Evolutionary conservation across 2,797 vertebrate species (phyloP).

Genomic region (Poeciliopsis turneri): DNA sequence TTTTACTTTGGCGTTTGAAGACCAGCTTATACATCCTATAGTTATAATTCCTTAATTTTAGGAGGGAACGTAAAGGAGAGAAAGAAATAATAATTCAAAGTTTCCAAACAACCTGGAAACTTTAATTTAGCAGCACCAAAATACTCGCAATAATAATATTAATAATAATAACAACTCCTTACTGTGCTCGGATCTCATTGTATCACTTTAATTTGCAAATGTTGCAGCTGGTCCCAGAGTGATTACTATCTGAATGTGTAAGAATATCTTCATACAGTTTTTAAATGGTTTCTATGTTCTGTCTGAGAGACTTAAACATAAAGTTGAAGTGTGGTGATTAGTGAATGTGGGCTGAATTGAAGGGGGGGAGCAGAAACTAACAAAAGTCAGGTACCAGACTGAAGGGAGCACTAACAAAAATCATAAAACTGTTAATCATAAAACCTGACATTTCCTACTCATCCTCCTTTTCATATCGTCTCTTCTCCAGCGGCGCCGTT

Average conservation of each 20-base stretch:
- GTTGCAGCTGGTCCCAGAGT: neutral
- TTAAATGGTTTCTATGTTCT: neutral
- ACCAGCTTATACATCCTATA: neutral
- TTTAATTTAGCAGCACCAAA: neutral
- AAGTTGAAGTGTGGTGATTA: neutral
- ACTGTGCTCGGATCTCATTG: neutral
- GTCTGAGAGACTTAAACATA: neutral
- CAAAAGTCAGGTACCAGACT: neutral
- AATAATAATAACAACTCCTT: neutral
- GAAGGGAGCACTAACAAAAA: neutral
- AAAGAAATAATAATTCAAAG: neutral
- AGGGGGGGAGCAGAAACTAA: neutral
- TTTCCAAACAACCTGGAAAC: neutral
- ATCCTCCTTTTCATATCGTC: neutral
- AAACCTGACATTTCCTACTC: slow-evolving; percentile 3
- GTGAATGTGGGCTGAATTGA: neutral
- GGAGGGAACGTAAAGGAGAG: neutral
- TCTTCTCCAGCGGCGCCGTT: slow-evolving; percentile 20
- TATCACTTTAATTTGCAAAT: neutral
- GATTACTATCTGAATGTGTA: neutral
- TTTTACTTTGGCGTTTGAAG: neutral
- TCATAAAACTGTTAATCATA: neutral
- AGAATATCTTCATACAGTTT: neutral
- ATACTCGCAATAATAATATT: neutral
- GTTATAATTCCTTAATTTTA: neutral